These are phyloP conservation scores for Campaea margaritaria DNA, from an alignment of 2,888 invertebrate species.

Conservation along the genomic window DNA sequence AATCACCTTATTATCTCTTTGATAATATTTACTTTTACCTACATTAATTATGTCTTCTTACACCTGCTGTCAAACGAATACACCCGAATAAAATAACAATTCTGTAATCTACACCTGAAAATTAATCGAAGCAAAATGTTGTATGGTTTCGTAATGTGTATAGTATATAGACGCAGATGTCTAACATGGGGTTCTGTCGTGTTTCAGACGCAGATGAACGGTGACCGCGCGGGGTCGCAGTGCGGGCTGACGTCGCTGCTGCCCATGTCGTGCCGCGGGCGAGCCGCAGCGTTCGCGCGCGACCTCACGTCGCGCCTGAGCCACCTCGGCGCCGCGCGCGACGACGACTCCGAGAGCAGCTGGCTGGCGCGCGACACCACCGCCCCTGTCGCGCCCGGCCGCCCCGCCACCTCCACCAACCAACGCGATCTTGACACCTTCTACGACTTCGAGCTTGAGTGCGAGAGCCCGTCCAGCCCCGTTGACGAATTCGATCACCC, in stretches of 20 bases:
- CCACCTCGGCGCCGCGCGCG: constrained; percentile 87
- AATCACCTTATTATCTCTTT: background rate
- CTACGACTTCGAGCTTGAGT: constrained; percentile 87
- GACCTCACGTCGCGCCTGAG: constrained; percentile 90
- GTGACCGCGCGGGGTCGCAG: constrained; percentile 84
- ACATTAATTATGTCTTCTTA: no score
- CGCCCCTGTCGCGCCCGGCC: constrained; percentile 45
- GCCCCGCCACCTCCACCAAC: constrained; percentile 55
- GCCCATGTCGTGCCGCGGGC: constrained; percentile 92
- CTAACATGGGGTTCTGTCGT: constrained; percentile 38
- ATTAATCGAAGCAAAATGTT: background rate
- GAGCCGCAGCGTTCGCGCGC: constrained; percentile 92
- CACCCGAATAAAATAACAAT: no score
- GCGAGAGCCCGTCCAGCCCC: constrained; percentile 89
- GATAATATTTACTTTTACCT: no score
- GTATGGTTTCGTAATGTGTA: background rate
- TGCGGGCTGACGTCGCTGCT: constrained; percentile 89
- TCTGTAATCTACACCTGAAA: no score
- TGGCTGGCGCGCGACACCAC: constrained; percentile 69
- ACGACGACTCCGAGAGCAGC: constrained; percentile 73
- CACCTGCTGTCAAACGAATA: no score
- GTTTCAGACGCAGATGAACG: constrained; percentile 84
- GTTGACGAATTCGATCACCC: constrained; percentile 84
- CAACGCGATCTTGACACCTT: constrained; percentile 84
- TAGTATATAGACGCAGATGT: background rate